Evolutionary conservation across 1,140 invertebrate genomes (phyloP).

Genomic region (Brachionus rubens): DNA sequence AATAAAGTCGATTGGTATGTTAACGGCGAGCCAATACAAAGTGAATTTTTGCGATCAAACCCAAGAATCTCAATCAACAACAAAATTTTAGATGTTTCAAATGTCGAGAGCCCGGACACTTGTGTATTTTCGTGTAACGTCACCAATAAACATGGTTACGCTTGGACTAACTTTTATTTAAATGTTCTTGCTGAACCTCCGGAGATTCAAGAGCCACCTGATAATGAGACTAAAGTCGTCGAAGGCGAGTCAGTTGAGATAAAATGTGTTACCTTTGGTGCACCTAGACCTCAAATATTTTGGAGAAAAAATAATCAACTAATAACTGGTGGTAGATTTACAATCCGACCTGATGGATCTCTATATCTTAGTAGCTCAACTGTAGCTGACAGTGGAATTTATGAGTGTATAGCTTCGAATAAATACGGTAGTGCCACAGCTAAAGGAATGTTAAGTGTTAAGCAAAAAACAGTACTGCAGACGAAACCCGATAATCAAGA

Average conservation of each 20-base stretch:
- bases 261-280: conserved; percentile 40
- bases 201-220: conserved; percentile 41
- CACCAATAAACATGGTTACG: conserved; percentile 93
- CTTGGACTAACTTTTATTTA: conserved; percentile 94
- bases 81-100: conserved; percentile 75
- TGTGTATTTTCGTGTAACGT: conserved; percentile 98
- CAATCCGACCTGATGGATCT: conserved; percentile 32
- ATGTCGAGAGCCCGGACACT: conserved; percentile 80
- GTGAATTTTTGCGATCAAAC: conserved; percentile 62
- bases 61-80: conserved; percentile 65
- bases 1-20: conserved; percentile 86
- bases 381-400: conserved; percentile 41
- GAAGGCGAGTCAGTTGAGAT: conserved; percentile 25
- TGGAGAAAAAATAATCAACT: conserved; percentile 42
- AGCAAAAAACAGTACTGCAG: conserved; percentile 27
- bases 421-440: conserved; percentile 31
- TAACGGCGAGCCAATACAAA: conserved; percentile 81
- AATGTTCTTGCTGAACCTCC: conserved; percentile 71
- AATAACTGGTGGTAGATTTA: conserved; percentile 45
- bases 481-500: conserved; percentile 46
- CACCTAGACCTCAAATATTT: conserved; percentile 39
- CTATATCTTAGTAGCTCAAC: conserved; percentile 26
- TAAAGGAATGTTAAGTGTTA: conserved; percentile 41
- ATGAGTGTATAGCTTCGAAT: conserved; percentile 36
- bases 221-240: conserved; percentile 25